Evolutionary conservation across 2,113 vertebrate genomes (phyloP).

Genomic region (Microtus ochrogaster): DNA sequence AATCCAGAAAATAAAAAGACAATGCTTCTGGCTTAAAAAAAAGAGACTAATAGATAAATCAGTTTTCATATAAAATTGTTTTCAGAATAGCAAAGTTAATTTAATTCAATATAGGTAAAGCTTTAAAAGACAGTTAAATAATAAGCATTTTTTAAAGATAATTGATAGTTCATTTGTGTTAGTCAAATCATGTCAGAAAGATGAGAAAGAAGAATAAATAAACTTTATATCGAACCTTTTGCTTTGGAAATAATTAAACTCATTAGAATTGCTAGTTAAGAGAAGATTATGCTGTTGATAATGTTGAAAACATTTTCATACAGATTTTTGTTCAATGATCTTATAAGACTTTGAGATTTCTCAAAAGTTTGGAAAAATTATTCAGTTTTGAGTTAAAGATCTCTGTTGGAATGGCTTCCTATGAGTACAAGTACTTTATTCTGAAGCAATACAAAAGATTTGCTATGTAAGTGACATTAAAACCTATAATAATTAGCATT

Average conservation of each 20-base stretch:
- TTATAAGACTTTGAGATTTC: background rate
- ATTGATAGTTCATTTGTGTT: conserved; percentile 14
- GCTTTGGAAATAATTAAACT: background rate
- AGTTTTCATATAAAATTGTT: background rate
- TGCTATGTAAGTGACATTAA: background rate
- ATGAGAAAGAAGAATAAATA: background rate
- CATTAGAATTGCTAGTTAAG: conserved; percentile 13
- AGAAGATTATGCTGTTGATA: background rate
- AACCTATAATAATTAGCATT: background rate
- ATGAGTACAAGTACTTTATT: background rate
- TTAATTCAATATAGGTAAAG: background rate
- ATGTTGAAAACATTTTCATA: background rate
- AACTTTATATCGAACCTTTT: conserved; percentile 14
- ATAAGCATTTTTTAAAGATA: conserved; percentile 36
- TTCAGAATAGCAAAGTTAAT: conserved; percentile 8
- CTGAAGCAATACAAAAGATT: background rate
- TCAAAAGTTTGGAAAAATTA: conserved; percentile 38
- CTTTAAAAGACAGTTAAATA: conserved; percentile 10
- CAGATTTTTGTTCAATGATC: background rate
- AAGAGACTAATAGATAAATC: background rate
- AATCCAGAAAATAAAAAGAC: background rate
- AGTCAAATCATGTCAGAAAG: conserved; percentile 23
- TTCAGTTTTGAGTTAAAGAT: background rate
- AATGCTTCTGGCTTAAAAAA: background rate
- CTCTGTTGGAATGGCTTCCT: background rate